Evolutionary conservation across 2,113 vertebrate genomes (phyloP).

Genomic region (Alaudala cheleensis): DNA sequence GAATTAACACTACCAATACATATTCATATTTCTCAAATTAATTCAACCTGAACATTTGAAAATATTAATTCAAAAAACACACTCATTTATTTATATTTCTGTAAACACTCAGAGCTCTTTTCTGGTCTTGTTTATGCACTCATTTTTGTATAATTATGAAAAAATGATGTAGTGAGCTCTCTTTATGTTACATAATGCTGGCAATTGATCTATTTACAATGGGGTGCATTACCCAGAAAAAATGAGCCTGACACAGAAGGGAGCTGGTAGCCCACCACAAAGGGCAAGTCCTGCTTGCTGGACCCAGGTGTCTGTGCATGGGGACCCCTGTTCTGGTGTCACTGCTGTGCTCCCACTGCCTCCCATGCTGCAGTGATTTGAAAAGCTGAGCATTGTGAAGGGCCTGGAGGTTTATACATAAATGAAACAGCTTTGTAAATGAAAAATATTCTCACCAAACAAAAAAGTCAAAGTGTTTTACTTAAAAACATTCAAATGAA

Average conservation of each 20-base stretch:
- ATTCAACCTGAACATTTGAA: conserved; percentile 80
- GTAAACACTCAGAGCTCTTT: conserved; percentile 51
- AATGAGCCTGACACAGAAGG: background rate
- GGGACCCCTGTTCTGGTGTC: background rate
- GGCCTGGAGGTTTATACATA: accelerated
- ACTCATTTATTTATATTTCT: conserved; percentile 73
- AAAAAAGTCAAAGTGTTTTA: background rate
- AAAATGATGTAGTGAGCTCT: background rate
- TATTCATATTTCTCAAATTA: conserved; percentile 82
- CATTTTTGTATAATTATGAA: conserved; percentile 46
- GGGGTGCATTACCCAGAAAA: background rate
- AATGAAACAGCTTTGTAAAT: background rate
- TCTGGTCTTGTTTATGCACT: conserved; percentile 5
- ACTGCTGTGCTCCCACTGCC: background rate
- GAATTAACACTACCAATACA: conserved; percentile 81
- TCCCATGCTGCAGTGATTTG: background rate
- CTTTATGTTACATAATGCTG: conserved; percentile 2
- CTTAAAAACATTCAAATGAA: background rate
- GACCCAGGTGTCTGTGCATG: accelerated
- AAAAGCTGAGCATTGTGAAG: background rate
- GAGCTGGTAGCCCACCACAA: background rate
- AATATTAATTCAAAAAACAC: conserved; percentile 76
- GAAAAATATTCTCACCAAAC: background rate
- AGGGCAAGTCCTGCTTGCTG: background rate
- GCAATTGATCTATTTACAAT: background rate